Conservation (phyloP, 2,888 invertebrate genomes). For the Microctonus hyperodae region DNA sequence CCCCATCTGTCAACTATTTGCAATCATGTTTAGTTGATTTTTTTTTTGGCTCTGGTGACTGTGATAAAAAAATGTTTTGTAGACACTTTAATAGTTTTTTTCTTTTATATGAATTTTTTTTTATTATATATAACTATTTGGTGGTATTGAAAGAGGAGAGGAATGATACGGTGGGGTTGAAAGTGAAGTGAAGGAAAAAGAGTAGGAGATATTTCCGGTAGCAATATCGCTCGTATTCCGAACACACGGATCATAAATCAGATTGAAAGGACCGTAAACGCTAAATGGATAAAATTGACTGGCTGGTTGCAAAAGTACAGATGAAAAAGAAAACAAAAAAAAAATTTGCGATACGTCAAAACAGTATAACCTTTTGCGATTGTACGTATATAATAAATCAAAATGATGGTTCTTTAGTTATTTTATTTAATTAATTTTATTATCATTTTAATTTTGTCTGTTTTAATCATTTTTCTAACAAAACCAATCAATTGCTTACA, state of each 20-base stretch:
- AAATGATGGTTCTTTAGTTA: constrained; percentile 43
- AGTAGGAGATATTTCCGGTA: constrained; percentile 2
- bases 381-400: constrained; percentile 43
- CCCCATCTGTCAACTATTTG: constrained; percentile 33
- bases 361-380: constrained; percentile 18
- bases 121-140: background rate
- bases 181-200: background rate
- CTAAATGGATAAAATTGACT: constrained; percentile 31
- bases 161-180: background rate
- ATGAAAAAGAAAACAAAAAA: constrained; percentile 14
- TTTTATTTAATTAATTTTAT: background rate
- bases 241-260: constrained; percentile 29
- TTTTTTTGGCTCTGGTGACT: background rate
- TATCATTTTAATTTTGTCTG: constrained; percentile 27
- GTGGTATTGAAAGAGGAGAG: background rate
- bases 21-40: constrained; percentile 11
- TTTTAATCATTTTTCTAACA: constrained; percentile 19
- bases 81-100: background rate
- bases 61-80: background rate
- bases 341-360: constrained; percentile 11
- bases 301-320: constrained; percentile 8
- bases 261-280: constrained; percentile 23
- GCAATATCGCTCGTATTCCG: constrained; percentile 15
- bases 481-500: background rate
- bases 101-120: background rate